Conservation (phyloP, 2,888 invertebrate species). For the Frankliniella fusca region DNA sequence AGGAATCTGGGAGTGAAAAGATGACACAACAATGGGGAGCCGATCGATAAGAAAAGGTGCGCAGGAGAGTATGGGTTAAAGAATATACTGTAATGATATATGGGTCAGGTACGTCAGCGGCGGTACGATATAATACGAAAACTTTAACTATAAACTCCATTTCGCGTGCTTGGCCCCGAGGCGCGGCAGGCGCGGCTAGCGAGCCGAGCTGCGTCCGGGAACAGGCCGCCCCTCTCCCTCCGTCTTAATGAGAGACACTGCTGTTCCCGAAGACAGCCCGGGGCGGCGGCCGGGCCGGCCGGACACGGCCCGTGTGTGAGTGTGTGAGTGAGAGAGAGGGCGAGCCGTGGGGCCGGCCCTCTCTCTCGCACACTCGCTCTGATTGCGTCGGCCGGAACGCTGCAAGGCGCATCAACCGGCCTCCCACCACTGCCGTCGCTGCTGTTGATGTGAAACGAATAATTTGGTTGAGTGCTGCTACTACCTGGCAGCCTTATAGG, state of each 20-base stretch:
- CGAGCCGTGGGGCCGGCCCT: neutral
- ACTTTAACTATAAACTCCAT: slow-evolving; percentile 23
- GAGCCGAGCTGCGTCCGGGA: neutral
- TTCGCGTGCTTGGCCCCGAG: neutral
- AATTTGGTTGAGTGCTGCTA: slow-evolving; percentile 21
- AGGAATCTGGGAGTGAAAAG: slow-evolving; percentile 1
- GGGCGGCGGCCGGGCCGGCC: neutral
- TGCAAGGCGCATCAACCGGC: slow-evolving; percentile 4
- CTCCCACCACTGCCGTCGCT: neutral
- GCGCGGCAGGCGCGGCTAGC: neutral
- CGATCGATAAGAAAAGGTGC: slow-evolving; percentile 6
- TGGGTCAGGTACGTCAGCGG: slow-evolving; percentile 8
- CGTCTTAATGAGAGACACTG: neutral
- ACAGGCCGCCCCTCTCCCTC: neutral
- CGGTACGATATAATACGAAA: neutral
- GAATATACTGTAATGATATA: slow-evolving; percentile 4
- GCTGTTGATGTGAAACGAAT: slow-evolving; percentile 26
- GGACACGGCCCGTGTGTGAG: neutral
- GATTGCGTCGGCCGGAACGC: slow-evolving; percentile 4
- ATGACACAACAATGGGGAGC: slow-evolving; percentile 20
- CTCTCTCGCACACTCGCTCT: slow-evolving; percentile 23
- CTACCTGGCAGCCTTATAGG: neutral
- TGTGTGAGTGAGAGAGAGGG: neutral
- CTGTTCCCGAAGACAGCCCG: neutral
- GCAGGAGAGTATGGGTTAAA: neutral